These are phyloP conservation scores for Potamarius usumacintae DNA, from an alignment of 2,113 vertebrate species.

Conservation along the genomic window DNA sequence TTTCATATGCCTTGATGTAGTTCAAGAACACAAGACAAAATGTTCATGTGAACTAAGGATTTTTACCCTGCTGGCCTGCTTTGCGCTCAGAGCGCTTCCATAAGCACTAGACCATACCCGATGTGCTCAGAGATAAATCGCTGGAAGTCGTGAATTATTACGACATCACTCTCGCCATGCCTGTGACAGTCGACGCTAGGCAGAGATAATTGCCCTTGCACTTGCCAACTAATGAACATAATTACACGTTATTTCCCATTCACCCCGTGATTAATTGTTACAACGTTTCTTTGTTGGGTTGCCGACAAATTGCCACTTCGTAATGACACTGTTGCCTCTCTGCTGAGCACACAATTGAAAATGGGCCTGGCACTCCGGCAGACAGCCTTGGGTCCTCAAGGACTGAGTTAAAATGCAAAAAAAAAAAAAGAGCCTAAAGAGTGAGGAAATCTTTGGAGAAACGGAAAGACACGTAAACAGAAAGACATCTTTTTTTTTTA, in stretches of 20 bases:
- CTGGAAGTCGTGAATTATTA: conserved; percentile 70
- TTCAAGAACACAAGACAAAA: conserved; percentile 42
- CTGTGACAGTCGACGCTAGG: conserved; percentile 67
- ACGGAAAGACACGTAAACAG: conserved; percentile 36
- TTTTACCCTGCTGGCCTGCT: conserved; percentile 46
- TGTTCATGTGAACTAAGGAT: conserved; percentile 32
- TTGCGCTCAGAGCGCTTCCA: conserved; percentile 36
- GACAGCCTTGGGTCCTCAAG: conserved; percentile 67
- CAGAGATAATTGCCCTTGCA: conserved; percentile 72
- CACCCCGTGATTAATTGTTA: conserved; percentile 78
- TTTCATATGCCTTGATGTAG: conserved; percentile 27
- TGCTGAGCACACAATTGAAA: conserved; percentile 71
- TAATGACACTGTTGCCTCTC: conserved; percentile 68
- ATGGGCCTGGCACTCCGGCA: conserved; percentile 65
- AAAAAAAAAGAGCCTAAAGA: conserved; percentile 65
- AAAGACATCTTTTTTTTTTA: not conserved
- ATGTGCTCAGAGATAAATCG: conserved; percentile 56
- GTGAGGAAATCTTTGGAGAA: conserved; percentile 59
- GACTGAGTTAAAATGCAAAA: conserved; percentile 66
- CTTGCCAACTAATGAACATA: conserved; percentile 78
- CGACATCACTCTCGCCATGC: conserved; percentile 64
- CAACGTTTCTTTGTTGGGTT: conserved; percentile 76
- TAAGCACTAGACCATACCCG: conserved; percentile 55
- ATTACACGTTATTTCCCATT: conserved; percentile 72
- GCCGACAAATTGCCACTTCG: conserved; percentile 71